A percentile compares a stretch with the other conserved stretches of the same genome.
phyloP scores from a whole-genome alignment of 2,888 invertebrate species.

The Eurytoma californica region DNA sequence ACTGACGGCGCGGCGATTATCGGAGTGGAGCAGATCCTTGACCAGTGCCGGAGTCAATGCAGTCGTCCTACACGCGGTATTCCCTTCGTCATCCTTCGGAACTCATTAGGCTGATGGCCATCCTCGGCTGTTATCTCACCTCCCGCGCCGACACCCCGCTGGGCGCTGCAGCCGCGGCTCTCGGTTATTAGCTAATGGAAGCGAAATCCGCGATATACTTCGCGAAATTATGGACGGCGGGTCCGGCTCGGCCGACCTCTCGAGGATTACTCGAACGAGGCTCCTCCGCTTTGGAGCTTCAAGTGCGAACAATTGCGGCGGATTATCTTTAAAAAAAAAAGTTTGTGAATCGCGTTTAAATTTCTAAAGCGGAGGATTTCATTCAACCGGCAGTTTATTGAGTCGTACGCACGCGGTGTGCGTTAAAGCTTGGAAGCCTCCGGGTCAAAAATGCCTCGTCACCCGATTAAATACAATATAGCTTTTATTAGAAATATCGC shows the following conservation, averaged over 20 bases:
- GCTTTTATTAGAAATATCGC: constrained; percentile 42
- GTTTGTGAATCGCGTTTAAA: too few species aligned
- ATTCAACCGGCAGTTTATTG: constrained; percentile 6
- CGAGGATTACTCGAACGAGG: neutral
- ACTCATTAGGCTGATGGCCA: constrained; percentile 68
- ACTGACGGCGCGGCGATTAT: constrained; percentile 13
- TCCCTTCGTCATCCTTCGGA: constrained; percentile 60
- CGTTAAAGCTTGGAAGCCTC: constrained; percentile 9
- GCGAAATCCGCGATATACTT: constrained; percentile 59
- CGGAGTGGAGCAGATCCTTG: constrained; percentile 50
- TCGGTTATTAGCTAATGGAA: constrained; percentile 70
- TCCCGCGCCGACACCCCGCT: constrained; percentile 39
- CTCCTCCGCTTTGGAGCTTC: too few species aligned
- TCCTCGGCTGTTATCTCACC: constrained; percentile 58
- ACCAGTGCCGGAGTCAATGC: constrained; percentile 48
- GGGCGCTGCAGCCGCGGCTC: constrained; percentile 25
- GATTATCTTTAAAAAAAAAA: neutral
- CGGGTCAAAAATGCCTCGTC: constrained; percentile 24
- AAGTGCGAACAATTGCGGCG: neutral
- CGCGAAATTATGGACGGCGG: constrained; percentile 57
- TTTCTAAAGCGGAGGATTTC: neutral
- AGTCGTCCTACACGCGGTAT: constrained; percentile 36
- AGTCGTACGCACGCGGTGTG: neutral
- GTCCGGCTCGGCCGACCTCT: neutral
- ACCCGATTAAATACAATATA: constrained; percentile 24